Percentiles rank a stretch among this genome's conserved stretches.
Evolutionary conservation across 1,140 invertebrate species (phyloP).

Genomic region (Zaprionus kolodkinae): DNA sequence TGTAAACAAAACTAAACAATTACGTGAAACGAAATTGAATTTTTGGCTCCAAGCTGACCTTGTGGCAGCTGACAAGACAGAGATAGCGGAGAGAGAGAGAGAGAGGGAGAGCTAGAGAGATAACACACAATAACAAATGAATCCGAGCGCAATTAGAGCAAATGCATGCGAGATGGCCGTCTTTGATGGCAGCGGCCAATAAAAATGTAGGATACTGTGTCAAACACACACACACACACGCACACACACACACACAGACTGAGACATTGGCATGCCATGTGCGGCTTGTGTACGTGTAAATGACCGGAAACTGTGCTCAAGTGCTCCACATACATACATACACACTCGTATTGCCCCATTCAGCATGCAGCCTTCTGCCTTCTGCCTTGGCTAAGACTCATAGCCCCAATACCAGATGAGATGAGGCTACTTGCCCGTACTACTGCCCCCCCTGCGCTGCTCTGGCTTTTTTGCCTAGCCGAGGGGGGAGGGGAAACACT

Average conservation of each 20-base stretch:
- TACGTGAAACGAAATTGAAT: constrained; percentile 58
- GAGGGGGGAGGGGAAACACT: constrained; percentile 52
- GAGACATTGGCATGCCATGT: constrained; percentile 52
- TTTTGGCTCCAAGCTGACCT: constrained; percentile 35
- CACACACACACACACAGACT: constrained; percentile 31
- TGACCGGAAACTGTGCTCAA: constrained; percentile 81
- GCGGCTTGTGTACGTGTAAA: constrained; percentile 74
- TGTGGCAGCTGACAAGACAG: constrained; percentile 7
- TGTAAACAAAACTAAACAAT: constrained; percentile 63
- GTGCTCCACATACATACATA: constrained; percentile 43
- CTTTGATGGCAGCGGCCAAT: constrained; percentile 57
- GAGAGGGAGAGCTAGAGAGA: background rate
- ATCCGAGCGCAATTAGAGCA: constrained; percentile 44
- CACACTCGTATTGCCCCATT: background rate
- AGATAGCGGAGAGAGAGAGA: no score
- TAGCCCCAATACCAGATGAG: constrained; percentile 2
- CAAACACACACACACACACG: constrained; percentile 36
- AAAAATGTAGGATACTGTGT: constrained; percentile 82
- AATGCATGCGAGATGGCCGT: constrained; percentile 22
- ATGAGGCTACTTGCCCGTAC: constrained; percentile 44
- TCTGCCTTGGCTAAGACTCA: background rate
- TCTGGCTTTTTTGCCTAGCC: constrained; percentile 1
- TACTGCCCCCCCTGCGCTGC: background rate
- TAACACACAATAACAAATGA: constrained; percentile 30
- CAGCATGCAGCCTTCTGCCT: background rate